A percentile compares a stretch with the other conserved stretches of the same genome.
phyloP scores from a whole-genome alignment of 2,797 vertebrate species.

The Heterohyrax brucei region DNA sequence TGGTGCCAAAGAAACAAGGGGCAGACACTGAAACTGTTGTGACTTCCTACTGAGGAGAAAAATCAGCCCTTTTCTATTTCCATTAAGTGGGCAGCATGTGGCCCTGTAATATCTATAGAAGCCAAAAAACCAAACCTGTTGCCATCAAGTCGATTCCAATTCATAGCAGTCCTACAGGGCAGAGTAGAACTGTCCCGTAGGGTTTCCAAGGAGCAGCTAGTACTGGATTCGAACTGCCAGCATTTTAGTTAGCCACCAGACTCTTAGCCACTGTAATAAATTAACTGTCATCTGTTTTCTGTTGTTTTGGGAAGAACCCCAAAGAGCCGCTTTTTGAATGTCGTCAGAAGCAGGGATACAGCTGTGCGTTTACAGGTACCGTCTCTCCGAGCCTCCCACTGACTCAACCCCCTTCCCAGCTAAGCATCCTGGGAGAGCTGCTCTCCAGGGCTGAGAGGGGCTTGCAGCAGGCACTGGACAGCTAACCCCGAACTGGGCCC shows the following conservation, averaged over 20 bases:
- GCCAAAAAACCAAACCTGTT: no score
- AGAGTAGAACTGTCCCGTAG: no score
- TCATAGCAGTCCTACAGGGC: no score
- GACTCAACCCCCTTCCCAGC: not conserved
- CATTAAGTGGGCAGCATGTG: not conserved
- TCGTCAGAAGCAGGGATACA: not conserved
- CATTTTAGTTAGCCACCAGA: no score
- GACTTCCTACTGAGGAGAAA: not conserved
- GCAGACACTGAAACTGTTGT: not conserved
- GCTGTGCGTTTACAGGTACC: not conserved
- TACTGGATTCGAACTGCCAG: no score
- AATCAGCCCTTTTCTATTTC: not conserved
- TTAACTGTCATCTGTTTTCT: not conserved
- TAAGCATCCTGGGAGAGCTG: not conserved
- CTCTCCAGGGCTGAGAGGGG: not conserved
- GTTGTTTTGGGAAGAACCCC: not conserved
- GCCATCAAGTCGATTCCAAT: no score
- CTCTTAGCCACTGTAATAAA: no score
- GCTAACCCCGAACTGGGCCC: not conserved
- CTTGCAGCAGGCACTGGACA: accelerated
- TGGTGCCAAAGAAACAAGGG: not conserved
- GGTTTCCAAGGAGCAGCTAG: no score
- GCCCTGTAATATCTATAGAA: not conserved
- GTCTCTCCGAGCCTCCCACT: not conserved
- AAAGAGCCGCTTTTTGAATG: not conserved